Conservation (phyloP, 1,140 invertebrate genomes). For the Drosophila nebulosa region DNA sequence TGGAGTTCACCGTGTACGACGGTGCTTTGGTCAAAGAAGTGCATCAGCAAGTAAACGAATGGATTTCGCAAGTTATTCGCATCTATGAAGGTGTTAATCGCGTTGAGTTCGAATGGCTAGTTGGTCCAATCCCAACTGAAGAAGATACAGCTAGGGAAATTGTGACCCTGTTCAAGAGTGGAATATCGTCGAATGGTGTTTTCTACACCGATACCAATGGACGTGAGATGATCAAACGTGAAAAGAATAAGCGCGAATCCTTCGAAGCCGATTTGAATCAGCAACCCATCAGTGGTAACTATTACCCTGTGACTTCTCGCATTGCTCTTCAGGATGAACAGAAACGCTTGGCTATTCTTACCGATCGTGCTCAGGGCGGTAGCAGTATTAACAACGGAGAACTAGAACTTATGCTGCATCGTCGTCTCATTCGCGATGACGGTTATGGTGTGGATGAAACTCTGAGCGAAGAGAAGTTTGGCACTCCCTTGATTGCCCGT, state of each 20-base stretch:
- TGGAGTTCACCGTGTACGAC: constrained; percentile 80
- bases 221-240: constrained; percentile 90
- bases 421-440: constrained; percentile 93
- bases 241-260: constrained; percentile 87
- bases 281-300: constrained; percentile 89
- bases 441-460: constrained; percentile 95
- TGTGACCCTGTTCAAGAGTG: constrained; percentile 87
- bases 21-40: constrained; percentile 91
- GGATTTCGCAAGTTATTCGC: constrained; percentile 91
- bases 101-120: constrained; percentile 94
- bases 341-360: constrained; percentile 86
- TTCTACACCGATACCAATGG: constrained; percentile 98
- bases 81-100: constrained; percentile 86
- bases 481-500: constrained; percentile 89
- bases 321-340: constrained; percentile 85
- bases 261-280: constrained; percentile 88
- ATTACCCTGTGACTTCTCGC: constrained; percentile 94
- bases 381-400: constrained; percentile 88
- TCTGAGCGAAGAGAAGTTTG: constrained; percentile 91
- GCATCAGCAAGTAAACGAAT: constrained; percentile 88
- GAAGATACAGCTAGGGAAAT: constrained; percentile 91
- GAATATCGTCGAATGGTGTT: constrained; percentile 84
- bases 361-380: constrained; percentile 94
- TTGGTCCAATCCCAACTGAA: constrained; percentile 93
- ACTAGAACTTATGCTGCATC: constrained; percentile 93